Base-by-base conservation (phyloP, 1,140 invertebrate species). In the Heterodera carotae region DNA sequence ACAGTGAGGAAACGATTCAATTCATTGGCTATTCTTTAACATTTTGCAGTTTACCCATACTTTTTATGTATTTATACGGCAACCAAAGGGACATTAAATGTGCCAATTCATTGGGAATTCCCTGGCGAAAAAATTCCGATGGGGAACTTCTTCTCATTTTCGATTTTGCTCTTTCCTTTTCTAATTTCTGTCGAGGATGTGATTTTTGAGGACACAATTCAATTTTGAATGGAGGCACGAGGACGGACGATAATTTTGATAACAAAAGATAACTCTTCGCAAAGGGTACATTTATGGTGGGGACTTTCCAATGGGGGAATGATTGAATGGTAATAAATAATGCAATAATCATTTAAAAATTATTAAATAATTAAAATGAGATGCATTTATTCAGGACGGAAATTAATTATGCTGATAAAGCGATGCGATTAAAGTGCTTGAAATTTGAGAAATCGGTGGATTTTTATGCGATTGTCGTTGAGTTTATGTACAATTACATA, bases 151-250 rank as follows among this genome's bases (percentile, higher is more conserved):
- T 53, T 53, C 22, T 53, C 48, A 5, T 53, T 22, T 15, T 15
- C 48, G 12, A 53, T 53, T 22, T 22, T n/a, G 22, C 6, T 56
- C 22, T n/a, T 3, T 15, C n/a, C 12, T 68, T 68, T 68, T 68
- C 39, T 22, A 68, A 68, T 8, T 36, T 68, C n/a, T 68, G 66
- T 68, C 66, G n/a, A 68, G 66, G 66, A 43, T 22, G 22, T n/a
- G 66, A 5, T 15, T n/a, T 4, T 68, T 43, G 22, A 36, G 66
- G 15, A 68, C 66, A 12, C 5, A 36, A 68, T 34, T 68, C 15
- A 68, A 56, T 56, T 22, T 12, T 18, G 25, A 66, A 29, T 66
- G 62, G 62, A 62, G 25, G n/a, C n/a, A 27, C 33, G 74, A n/a
- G n/a, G n/a, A 29, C 15, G 56, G 22, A 12, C 18, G 66, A 70